Base-by-base conservation (phyloP, 2,113 vertebrate species). In the Ciconia maguari region DNA sequence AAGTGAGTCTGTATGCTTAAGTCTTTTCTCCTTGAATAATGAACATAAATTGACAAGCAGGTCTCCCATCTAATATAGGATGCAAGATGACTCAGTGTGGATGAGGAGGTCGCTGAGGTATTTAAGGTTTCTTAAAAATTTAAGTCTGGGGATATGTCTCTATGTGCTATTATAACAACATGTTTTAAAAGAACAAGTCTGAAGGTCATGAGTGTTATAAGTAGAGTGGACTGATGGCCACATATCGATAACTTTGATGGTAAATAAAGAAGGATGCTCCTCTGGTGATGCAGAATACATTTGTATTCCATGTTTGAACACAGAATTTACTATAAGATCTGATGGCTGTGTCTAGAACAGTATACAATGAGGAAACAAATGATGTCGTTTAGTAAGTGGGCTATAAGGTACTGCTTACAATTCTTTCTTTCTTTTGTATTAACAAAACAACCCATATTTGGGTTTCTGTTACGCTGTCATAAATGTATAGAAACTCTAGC, bases 351-450 rank as follows among this genome's bases (percentile, higher is more conserved):
- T 24, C 70, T 68, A 68, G 64, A 62, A 62, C 30, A n/a, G 17
- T 3, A n/a, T 21, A 9, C 24, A 84, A 34, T 7, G 6, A 75
- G 41, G 24, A 58, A 75, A 82, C 7, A 54, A 48, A 74, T n/a
- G 0, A 42, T 62, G 18, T 49, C 1, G 20, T 69, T 87, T 64
- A 68, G 29, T 38, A 34, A 3, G 0, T 7, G 16, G 7, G 10
- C n/a, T 71, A 3, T 17, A 75, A 71, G 16, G 2, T 77, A 6
- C 42, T 57, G 29, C 3, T 89, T 69, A 54, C 1, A 11, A 38
- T 29, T 2, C 0, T 1, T 7, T 25, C n/a, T 16, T 22, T 65
- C 30, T 51, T 36, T 34, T 58, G 5, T 46, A 8, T 54, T 49
- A 27, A 42, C n/a, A 57, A 57, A 66, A 4, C 13, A 22, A 32